Evolutionary conservation across 1,140 invertebrate genomes (phyloP).

Genomic region (Uloborus diversus): DNA sequence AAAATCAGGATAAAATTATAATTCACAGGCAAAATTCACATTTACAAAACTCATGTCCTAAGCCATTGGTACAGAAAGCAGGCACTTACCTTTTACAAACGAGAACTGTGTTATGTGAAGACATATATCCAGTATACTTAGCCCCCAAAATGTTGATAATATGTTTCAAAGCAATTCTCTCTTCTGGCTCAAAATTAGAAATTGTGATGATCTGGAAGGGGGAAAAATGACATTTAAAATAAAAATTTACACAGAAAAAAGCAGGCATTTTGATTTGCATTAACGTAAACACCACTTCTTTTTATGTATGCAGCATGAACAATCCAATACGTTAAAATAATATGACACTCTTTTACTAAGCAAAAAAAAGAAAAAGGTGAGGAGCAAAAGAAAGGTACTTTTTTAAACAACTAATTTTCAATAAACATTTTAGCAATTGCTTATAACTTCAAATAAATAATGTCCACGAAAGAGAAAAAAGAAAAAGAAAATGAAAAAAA

Average conservation of each 20-base stretch:
- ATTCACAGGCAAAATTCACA: too few species aligned
- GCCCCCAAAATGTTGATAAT: constrained; percentile 90
- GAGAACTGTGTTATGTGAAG: constrained; percentile 69
- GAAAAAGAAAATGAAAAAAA: not conserved
- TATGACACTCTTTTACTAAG: too few species aligned
- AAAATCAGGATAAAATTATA: too few species aligned
- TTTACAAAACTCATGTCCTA: too few species aligned
- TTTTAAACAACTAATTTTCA: not conserved
- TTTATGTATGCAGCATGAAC: not conserved
- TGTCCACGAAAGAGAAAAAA: not conserved
- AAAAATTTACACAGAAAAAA: not conserved
- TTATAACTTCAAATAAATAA: too few species aligned
- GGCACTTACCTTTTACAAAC: constrained; percentile 72
- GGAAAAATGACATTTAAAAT: not conserved
- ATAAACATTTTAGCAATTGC: too few species aligned
- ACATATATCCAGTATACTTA: constrained; percentile 75
- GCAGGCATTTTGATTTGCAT: not conserved
- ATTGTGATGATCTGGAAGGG: constrained; percentile 75
- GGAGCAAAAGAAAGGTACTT: too few species aligned
- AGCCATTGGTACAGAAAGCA: too few species aligned
- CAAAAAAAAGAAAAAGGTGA: too few species aligned
- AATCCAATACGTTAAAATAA: too few species aligned
- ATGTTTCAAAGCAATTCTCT: constrained; percentile 77
- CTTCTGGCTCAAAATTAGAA: constrained; percentile 87
- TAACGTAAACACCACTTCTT: not conserved